phyloP scores from a whole-genome alignment of 2,888 invertebrate genomes.

The Portevinia maculata region DNA sequence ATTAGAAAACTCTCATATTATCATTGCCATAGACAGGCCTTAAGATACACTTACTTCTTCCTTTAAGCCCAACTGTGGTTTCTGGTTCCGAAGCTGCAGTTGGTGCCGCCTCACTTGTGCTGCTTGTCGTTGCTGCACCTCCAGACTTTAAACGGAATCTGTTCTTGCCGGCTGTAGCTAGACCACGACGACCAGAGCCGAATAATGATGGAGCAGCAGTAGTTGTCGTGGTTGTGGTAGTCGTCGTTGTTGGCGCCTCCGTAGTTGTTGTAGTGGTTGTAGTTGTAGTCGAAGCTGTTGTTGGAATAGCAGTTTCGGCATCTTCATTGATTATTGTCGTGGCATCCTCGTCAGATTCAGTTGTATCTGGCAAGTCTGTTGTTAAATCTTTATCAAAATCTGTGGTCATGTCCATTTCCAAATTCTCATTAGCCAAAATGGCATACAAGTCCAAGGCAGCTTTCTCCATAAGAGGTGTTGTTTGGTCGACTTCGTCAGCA shows the following conservation, averaged over 20 bases:
- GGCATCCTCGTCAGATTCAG: conserved; percentile 78
- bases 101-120: conserved; percentile 83
- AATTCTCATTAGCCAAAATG: conserved; percentile 87
- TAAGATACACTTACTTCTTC: conserved; percentile 78
- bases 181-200: conserved; percentile 78
- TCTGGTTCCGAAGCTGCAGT: conserved; percentile 81
- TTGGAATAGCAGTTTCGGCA: conserved; percentile 81
- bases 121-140: conserved; percentile 83
- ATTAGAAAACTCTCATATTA: conserved; percentile 2
- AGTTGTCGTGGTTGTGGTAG: conserved; percentile 82
- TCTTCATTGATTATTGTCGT: conserved; percentile 81
- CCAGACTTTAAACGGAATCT: conserved; percentile 80
- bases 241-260: conserved; percentile 85
- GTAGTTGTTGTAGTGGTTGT: conserved; percentile 84
- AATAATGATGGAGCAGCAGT: conserved; percentile 82
- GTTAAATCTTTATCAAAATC: conserved; percentile 80
- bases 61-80: conserved; percentile 66
- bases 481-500: conserved; percentile 78
- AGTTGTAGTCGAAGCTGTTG: conserved; percentile 84
- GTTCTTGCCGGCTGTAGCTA: conserved; percentile 80
- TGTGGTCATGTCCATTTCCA: conserved; percentile 84
- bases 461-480: conserved; percentile 90
- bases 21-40: not conserved
- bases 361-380: conserved; percentile 80
- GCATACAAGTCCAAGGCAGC: conserved; percentile 93